A percentile compares a stretch with the other conserved stretches of the same genome.
These are phyloP conservation scores for Eurystomus gularis DNA, from an alignment of 2,113 vertebrate species.

Conservation along the genomic window DNA sequence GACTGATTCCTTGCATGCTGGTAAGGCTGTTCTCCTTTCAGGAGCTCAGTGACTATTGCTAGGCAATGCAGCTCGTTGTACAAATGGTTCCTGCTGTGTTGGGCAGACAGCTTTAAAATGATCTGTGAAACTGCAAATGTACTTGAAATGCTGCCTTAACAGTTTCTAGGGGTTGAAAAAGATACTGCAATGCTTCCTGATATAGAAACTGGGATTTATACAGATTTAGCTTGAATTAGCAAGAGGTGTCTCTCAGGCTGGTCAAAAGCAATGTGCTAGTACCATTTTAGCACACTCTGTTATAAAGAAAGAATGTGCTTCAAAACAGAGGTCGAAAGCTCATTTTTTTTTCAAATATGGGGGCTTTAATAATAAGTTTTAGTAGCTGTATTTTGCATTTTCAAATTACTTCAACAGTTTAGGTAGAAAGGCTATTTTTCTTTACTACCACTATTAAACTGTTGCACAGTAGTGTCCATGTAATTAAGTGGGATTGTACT, in stretches of 20 bases:
- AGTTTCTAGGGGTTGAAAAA: background rate
- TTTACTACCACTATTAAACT: background rate
- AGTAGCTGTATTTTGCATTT: background rate
- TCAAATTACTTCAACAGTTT: background rate
- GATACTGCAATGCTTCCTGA: background rate
- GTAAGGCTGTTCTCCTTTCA: background rate
- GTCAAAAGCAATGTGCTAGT: background rate
- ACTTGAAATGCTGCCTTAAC: background rate
- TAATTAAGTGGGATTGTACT: background rate
- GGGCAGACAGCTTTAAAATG: constrained; percentile 5
- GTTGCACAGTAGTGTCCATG: background rate
- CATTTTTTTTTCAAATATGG: background rate
- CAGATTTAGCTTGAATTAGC: background rate
- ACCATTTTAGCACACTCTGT: background rate
- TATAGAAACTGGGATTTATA: background rate
- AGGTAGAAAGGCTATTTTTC: background rate
- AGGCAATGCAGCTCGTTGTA: background rate
- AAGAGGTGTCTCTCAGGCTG: background rate
- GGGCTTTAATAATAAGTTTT: background rate
- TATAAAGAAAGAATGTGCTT: background rate
- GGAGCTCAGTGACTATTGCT: background rate
- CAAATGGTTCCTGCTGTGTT: background rate
- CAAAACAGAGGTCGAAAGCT: background rate
- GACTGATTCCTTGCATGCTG: background rate
- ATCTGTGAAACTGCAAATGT: background rate